Evolutionary conservation across 2,888 invertebrate species (phyloP), one percentile per base, ranked within the genome.

Genomic region (Vandiemenella viatica): DNA sequence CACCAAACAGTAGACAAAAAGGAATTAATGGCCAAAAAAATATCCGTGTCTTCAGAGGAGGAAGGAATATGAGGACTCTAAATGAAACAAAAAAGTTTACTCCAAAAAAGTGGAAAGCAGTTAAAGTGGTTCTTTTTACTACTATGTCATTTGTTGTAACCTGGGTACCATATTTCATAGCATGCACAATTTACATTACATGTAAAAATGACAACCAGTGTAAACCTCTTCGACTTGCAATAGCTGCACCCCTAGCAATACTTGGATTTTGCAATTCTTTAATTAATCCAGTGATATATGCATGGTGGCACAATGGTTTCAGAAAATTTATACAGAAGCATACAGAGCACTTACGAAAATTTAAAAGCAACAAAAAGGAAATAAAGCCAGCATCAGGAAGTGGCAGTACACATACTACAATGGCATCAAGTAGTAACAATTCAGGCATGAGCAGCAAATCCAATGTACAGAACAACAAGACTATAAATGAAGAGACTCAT

Each of bases 271-370:
- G 70, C 1, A 79, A 79, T 57, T 77, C 77, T 55, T 59, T 79
- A 42, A 58, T 79, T 1, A 79, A 79, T 60, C 80, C 80, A 1
- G 60, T 80, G 19, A 78, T 80, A 55, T 80, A 79, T 58, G 79
- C 78, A 0, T 80, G 79, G 79, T 80, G 79, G 79, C 79, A 80
- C 60, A 77, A 75, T 60, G 78, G 79, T 0, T 80, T 79, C 56
- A 67, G 78, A 56, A 68, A 61, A 46, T 71, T 68, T 15, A 63
- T 74, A 1, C 67, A 61, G 56, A 65, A 32, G n/a, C 32, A 32
- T 2, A 10, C n/a, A 4, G 4, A 32, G 10, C 32, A n/a, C 32
- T 2, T 32, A 3, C 2, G 4, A 32, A n/a, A n/a, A n/a, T n/a
- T n/a, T n/a, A n/a, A n/a, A n/a, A n/a, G n/a, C n/a, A n/a, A n/a